A percentile compares a stretch with the other conserved stretches of the same genome.
Conservation (phyloP, 2,113 vertebrate genomes). For the Pseudopodoces humilis region DNA sequence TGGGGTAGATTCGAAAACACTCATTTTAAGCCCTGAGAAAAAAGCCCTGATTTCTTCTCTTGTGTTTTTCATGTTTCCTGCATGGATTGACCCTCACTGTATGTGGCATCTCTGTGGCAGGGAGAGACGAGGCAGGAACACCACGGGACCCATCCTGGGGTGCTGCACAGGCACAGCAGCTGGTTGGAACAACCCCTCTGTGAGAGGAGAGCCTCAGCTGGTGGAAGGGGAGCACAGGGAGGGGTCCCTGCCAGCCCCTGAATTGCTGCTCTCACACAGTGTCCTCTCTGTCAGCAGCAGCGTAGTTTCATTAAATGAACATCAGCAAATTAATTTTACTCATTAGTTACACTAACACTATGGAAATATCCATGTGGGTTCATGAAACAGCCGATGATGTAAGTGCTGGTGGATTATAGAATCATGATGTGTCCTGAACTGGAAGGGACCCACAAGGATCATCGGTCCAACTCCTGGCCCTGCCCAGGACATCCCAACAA, state of each 20-base stretch:
- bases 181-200: not conserved
- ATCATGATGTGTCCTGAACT: not conserved
- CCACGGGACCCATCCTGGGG: not conserved
- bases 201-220: not conserved
- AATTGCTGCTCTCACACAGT: not conserved
- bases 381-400: not conserved
- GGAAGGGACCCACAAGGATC: not conserved
- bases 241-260: not conserved
- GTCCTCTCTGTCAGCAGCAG: not conserved
- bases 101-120: accelerated
- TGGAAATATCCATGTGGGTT: not conserved
- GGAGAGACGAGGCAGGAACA: not conserved
- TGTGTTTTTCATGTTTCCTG: not conserved
- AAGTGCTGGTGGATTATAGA: not conserved
- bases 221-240: not conserved
- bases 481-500: not conserved
- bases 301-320: not conserved
- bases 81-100: not conserved
- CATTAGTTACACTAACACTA: not conserved
- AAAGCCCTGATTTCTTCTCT: not conserved
- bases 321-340: not conserved
- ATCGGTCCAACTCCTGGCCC: not conserved
- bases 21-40: not conserved
- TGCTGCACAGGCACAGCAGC: not conserved
- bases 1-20: not conserved